phyloP scores from a whole-genome alignment of 2,888 invertebrate species.

The Pterobdella sp. region DNA sequence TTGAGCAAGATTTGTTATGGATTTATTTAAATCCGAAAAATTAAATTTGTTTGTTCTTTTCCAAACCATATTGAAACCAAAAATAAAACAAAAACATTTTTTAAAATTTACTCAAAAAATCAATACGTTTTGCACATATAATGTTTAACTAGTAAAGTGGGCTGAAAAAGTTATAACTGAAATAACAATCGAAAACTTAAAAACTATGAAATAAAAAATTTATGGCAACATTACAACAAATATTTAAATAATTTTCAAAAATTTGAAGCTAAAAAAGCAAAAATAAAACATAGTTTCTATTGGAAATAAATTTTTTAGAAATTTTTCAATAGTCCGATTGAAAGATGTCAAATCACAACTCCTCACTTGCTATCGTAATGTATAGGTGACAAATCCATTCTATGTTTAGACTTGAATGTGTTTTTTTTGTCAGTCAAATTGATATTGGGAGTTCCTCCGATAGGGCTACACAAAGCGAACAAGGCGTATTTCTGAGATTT shows the following conservation, averaged over 20 bases:
- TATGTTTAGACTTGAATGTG: constrained; percentile 99
- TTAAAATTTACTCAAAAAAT: too few species aligned
- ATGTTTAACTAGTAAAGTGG: too few species aligned
- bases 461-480: constrained; percentile 95
- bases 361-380: constrained; percentile 79
- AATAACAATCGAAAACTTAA: neutral
- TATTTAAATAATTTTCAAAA: neutral
- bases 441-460: constrained; percentile 89
- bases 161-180: too few species aligned
- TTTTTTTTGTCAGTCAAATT: constrained; percentile 97
- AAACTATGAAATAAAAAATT: neutral
- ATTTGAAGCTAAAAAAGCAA: neutral
- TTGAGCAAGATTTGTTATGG: constrained; percentile 19
- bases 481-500: constrained; percentile 62
- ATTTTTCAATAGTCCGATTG: neutral
- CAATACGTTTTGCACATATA: too few species aligned
- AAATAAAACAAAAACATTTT: too few species aligned
- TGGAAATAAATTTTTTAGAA: neutral
- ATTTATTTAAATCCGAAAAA: too few species aligned
- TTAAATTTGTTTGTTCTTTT: too few species aligned
- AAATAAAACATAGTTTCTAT: too few species aligned
- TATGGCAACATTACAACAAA: neutral
- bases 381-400: constrained; percentile 86
- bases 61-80: too few species aligned
- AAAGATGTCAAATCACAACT: neutral